Percentiles rank a stretch among this genome's conserved stretches.
Conservation (phyloP, 2,113 vertebrate species). For the Atractosteus spatula region DNA sequence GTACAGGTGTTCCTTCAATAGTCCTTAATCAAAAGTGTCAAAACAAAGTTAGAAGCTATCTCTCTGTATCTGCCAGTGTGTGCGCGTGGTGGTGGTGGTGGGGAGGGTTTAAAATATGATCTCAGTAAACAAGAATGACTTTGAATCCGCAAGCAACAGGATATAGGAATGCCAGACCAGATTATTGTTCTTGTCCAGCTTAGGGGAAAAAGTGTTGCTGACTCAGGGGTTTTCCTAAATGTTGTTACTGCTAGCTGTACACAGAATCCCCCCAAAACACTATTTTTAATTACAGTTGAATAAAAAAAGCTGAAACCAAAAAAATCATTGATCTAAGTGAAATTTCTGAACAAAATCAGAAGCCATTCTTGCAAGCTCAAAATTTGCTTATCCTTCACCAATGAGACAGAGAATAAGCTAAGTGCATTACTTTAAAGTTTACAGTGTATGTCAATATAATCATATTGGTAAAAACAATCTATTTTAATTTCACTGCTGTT, state of each 20-base stretch:
- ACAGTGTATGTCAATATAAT: too few species aligned
- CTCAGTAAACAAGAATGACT: neutral
- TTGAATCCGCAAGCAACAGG: neutral
- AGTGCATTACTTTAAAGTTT: too few species aligned
- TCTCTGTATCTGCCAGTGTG: constrained; percentile 57
- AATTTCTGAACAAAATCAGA: too few species aligned
- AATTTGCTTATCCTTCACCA: too few species aligned
- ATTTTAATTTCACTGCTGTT: too few species aligned
- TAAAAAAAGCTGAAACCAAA: neutral
- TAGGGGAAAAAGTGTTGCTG: neutral
- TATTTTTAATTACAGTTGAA: neutral
- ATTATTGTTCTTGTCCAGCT: neutral
- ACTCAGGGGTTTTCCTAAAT: neutral
- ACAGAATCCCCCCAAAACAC: neutral
- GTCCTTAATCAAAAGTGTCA: constrained; percentile 84
- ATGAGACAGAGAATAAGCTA: too few species aligned
- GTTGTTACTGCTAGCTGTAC: neutral
- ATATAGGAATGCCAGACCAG: neutral
- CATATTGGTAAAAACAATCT: too few species aligned
- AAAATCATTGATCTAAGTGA: neutral
- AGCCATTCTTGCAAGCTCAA: too few species aligned
- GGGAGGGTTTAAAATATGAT: constrained; percentile 15
- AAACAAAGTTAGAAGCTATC: constrained; percentile 83
- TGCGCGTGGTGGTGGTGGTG: constrained; percentile 47
- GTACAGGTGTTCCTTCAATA: constrained; percentile 83